Evolutionary conservation across 2,888 invertebrate species (phyloP).

Genomic region (Habroteleia sp.): DNA sequence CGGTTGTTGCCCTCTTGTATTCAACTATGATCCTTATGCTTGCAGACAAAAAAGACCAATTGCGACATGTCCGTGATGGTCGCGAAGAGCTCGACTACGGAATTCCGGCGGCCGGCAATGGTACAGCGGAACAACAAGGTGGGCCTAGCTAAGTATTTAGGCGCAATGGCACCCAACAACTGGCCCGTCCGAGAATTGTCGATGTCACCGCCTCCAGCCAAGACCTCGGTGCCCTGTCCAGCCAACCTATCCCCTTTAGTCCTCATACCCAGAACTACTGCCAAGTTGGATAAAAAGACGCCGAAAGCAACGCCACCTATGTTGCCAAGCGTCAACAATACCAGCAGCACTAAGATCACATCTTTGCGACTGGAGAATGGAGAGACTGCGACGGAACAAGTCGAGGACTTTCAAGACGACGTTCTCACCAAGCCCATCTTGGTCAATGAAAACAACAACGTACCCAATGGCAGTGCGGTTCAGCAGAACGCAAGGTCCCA

Average conservation of each 20-base stretch:
- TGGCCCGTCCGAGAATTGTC: constrained; percentile 74
- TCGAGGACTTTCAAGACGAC: constrained; percentile 37
- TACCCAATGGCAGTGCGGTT: constrained; percentile 67
- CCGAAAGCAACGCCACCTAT: constrained; percentile 82
- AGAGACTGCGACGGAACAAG: constrained; percentile 35
- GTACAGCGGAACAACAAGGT: constrained; percentile 77
- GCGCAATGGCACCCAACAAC: constrained; percentile 70
- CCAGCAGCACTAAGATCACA: constrained; percentile 74
- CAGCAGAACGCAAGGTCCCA: constrained; percentile 73
- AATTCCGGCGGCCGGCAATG: constrained; percentile 77
- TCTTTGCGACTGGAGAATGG: constrained; percentile 75
- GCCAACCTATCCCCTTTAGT: constrained; percentile 81
- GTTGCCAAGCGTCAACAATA: constrained; percentile 70
- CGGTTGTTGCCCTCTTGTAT: constrained; percentile 44
- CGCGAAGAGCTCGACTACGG: constrained; percentile 75
- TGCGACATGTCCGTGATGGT: constrained; percentile 76
- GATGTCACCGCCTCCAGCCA: constrained; percentile 73
- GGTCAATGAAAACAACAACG: constrained; percentile 77
- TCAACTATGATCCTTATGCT: constrained; percentile 16
- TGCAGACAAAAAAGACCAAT: constrained; percentile 70
- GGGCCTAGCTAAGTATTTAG: constrained; percentile 77
- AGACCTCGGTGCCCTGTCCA: constrained; percentile 68
- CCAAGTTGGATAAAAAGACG: constrained; percentile 83
- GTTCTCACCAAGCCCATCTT: constrained; percentile 52
- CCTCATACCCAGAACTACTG: constrained; percentile 83